A percentile compares a stretch with the other conserved stretches of the same genome.
Conservation (phyloP, 2,113 vertebrate genomes). For the Propithecus coquereli region DNA sequence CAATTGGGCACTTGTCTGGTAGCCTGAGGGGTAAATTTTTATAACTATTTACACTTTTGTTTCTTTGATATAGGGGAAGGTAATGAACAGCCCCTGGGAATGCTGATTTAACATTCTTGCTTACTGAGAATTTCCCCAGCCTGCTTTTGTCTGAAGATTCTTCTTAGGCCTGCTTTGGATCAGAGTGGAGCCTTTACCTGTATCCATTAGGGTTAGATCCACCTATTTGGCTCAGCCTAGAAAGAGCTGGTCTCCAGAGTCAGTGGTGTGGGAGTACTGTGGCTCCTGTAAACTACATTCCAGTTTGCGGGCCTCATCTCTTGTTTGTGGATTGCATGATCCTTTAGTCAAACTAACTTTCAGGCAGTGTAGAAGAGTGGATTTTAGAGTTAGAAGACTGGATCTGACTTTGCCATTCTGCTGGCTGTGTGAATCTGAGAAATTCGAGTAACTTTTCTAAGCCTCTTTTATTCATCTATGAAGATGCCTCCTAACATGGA, state of each 20-base stretch:
- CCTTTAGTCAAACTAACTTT: background rate
- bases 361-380: background rate
- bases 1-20: background rate
- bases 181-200: background rate
- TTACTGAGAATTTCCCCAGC: background rate
- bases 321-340: background rate
- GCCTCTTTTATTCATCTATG: background rate
- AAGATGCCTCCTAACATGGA: background rate
- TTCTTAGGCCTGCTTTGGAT: background rate
- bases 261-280: background rate
- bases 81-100: background rate
- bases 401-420: too few species aligned
- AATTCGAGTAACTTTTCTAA: background rate
- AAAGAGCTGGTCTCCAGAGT: background rate
- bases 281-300: background rate
- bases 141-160: background rate
- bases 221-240: background rate
- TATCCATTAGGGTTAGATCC: too few species aligned
- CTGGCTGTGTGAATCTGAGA: background rate
- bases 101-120: background rate
- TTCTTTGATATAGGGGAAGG: background rate
- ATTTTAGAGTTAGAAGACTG: background rate
- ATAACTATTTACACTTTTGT: background rate
- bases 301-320: background rate
- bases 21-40: background rate